phyloP scores from a whole-genome alignment of 1,140 invertebrate genomes.

The Drosophila simulans region DNA sequence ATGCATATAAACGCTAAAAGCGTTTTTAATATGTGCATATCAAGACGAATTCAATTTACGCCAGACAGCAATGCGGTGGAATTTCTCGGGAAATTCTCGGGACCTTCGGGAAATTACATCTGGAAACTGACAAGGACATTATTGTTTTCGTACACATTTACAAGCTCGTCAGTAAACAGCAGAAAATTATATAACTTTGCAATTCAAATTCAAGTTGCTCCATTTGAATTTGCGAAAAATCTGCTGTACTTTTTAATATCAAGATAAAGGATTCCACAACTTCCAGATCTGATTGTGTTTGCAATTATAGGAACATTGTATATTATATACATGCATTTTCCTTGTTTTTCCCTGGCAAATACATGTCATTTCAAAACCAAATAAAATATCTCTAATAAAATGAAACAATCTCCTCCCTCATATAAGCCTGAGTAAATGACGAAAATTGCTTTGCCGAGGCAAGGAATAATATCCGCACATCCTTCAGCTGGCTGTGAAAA shows the following conservation, averaged over 20 bases:
- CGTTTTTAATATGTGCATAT: conserved; percentile 25
- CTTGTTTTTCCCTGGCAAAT: conserved; percentile 35
- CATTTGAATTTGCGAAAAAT: too few species aligned
- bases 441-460: conserved; percentile 41
- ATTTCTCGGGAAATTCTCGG: conserved; percentile 4
- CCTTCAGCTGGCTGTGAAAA: conserved; percentile 29
- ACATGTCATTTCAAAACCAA: conserved; percentile 25
- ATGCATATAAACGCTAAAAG: conserved; percentile 12
- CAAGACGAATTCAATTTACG: conserved; percentile 12
- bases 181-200: too few species aligned
- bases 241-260: too few species aligned
- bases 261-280: too few species aligned
- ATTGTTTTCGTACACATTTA: neutral
- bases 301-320: too few species aligned
- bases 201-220: too few species aligned
- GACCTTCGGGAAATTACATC: conserved; percentile 26
- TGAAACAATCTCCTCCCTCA: conserved; percentile 25
- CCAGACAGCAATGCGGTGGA: neutral
- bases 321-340: too few species aligned
- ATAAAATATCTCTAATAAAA: conserved; percentile 21
- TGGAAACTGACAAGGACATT: neutral
- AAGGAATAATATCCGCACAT: conserved; percentile 26
- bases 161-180: too few species aligned
- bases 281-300: too few species aligned
- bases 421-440: conserved; percentile 18